Base-by-base conservation (phyloP, 2,797 vertebrate species). In the Danio kyathit region DNA sequence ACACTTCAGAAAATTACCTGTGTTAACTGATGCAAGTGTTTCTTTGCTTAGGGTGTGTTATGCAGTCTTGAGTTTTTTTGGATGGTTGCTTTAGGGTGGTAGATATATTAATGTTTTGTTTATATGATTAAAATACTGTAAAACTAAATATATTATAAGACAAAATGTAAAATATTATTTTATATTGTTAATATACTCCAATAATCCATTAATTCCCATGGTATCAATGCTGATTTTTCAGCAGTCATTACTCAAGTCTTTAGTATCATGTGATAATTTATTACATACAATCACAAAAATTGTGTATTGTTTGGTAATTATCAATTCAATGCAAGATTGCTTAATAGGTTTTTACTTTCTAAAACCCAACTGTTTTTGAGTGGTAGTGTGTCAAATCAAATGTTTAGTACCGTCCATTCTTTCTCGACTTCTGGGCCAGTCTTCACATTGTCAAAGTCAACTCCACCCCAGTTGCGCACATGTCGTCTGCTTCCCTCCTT, bases 401-500 rank as follows among this genome's bases (percentile, higher is more conserved):
- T 9, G 46, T 41, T 54, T 5, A 5, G 6, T 74, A 96, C 95
- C 2, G 92, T 95, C 91, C 95, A 94, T 83, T 95, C 96, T 52
- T 93, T 95, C 60, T 96, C 94, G 14, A 90, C 79, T 13, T 97
- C 97, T 0, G 93, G 0, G 21, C 96, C 94, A 0, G 94, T 96
- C 89, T 96, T 97, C 61, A 98, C 96, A 0, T 94, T 96, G 70
- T 97, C 95, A 0, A 98, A 98, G 90, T 98, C 96, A 0, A 96
- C 48, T 0, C 97, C 97, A 0, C 97, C 97, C 97, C 97, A 98
- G 85, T 98, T 98, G 0, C 97, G 93, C 0, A 94, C 89, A 0
- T 98, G 97, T 19, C 97, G 93, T 19, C 97, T 92, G 88, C 97
- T 98, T 60, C 96, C 97, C 72, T 97, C 96, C 48, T 95, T 93